A percentile compares a stretch with the other conserved stretches of the same genome.
Conservation (phyloP, 1,140 invertebrate genomes). For the Brachionus paranguensis region DNA sequence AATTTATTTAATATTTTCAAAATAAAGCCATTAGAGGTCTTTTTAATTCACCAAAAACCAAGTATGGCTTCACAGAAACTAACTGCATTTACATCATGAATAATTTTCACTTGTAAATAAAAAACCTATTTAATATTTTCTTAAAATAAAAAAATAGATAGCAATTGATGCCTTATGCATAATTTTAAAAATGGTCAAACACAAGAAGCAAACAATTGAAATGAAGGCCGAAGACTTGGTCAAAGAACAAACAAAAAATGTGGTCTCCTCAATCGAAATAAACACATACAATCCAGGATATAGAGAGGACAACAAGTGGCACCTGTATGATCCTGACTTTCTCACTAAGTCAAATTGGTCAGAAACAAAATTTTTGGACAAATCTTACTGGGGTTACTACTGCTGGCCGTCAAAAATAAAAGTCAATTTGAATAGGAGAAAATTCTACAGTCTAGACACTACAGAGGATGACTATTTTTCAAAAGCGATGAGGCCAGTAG, state of each 20-base stretch:
- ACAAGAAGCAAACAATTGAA: neutral
- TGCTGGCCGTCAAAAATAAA: conserved; percentile 67
- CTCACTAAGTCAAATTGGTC: neutral
- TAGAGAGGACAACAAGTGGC: conserved; percentile 23
- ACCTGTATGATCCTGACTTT: conserved; percentile 18
- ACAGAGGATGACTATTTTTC: conserved; percentile 47
- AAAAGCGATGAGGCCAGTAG: conserved; percentile 53
- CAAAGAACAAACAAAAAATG: neutral
- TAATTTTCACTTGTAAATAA: too few relatives aligned
- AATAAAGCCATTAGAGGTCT: too few relatives aligned
- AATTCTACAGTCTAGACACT: neutral
- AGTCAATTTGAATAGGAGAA: neutral
- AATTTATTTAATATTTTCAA: too few relatives aligned
- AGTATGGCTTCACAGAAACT: too few relatives aligned
- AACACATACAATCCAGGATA: neutral
- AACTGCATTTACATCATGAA: too few relatives aligned
- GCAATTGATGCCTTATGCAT: conserved; percentile 22
- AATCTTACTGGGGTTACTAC: conserved; percentile 70
- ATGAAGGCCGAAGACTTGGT: neutral
- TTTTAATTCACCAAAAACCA: too few relatives aligned
- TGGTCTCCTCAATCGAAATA: neutral
- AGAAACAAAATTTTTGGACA: conserved; percentile 61
- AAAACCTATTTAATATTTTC: too few relatives aligned
- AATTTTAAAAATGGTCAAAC: conserved; percentile 30
- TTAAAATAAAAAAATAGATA: neutral